A percentile compares a stretch with the other conserved stretches of the same genome.
phyloP scores from a whole-genome alignment of 2,797 vertebrate genomes.

The Ciconia nigra region DNA sequence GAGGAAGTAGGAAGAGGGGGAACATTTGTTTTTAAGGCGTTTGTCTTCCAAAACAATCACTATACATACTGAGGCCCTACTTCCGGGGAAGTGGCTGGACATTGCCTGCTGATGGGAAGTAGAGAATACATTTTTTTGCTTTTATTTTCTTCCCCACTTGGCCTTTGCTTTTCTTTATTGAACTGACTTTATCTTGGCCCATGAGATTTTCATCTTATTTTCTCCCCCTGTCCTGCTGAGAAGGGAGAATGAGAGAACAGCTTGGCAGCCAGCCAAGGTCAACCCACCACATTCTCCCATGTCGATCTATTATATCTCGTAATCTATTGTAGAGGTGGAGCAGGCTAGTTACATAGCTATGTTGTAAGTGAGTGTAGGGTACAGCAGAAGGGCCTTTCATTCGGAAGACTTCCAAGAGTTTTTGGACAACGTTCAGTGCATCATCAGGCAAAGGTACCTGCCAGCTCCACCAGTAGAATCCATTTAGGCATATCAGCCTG shows the following conservation, averaged over 20 bases:
- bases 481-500: not conserved
- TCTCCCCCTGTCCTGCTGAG: not conserved
- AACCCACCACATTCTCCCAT: not conserved
- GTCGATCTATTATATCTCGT: not conserved
- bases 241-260: not conserved
- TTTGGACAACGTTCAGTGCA: not conserved
- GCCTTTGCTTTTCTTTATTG: not conserved
- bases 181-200: not conserved
- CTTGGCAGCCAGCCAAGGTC: not conserved
- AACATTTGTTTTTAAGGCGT: not conserved
- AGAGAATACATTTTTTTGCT: not conserved
- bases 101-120: not conserved
- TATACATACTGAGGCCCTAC: not conserved
- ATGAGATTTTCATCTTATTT: not conserved
- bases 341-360: not conserved
- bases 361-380: not conserved
- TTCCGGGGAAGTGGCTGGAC: not conserved
- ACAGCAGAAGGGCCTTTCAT: not conserved
- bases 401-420: not conserved
- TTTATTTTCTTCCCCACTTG: not conserved
- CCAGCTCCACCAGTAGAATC: not conserved
- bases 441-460: not conserved
- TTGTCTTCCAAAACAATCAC: not conserved
- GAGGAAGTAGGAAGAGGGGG: not conserved
- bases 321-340: not conserved